Percentiles rank a stretch among this genome's conserved stretches.
These are phyloP conservation scores for Elegia similella DNA, from an alignment of 2,888 invertebrate species.

Conservation along the genomic window DNA sequence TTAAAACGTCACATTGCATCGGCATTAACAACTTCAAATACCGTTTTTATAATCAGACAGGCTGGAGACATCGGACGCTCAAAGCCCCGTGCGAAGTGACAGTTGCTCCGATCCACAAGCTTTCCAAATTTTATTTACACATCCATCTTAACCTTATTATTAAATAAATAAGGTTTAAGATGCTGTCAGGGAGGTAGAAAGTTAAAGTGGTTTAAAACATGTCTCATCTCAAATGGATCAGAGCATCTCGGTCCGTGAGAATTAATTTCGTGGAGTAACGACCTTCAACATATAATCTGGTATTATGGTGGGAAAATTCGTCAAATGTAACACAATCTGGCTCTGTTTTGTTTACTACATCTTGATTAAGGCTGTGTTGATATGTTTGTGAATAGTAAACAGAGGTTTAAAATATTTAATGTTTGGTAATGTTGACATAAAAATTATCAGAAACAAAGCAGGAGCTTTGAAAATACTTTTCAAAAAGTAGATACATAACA, in stretches of 20 bases:
- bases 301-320: slow-evolving; percentile 56
- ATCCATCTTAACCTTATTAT: slow-evolving; percentile 8
- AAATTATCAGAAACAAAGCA: no score
- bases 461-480: no score
- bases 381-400: no score
- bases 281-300: slow-evolving; percentile 57
- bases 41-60: slow-evolving; percentile 29
- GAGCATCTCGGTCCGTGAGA: slow-evolving; percentile 67
- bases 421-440: no score
- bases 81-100: slow-evolving; percentile 72
- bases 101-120: slow-evolving; percentile 59
- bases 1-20: not conserved
- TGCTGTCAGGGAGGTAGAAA: slow-evolving; percentile 23
- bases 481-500: no score
- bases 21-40: slow-evolving; percentile 17
- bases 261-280: slow-evolving; percentile 70
- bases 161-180: slow-evolving; percentile 30
- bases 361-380: slow-evolving; percentile 1
- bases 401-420: no score
- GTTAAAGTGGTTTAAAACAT: slow-evolving; percentile 40
- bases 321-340: slow-evolving; percentile 37
- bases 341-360: slow-evolving; percentile 28
- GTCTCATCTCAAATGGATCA: slow-evolving; percentile 59
- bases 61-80: slow-evolving; percentile 47
- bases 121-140: not conserved